Base-by-base conservation (phyloP, 1,140 invertebrate species). In the Pollicipes pollicipes region DNA sequence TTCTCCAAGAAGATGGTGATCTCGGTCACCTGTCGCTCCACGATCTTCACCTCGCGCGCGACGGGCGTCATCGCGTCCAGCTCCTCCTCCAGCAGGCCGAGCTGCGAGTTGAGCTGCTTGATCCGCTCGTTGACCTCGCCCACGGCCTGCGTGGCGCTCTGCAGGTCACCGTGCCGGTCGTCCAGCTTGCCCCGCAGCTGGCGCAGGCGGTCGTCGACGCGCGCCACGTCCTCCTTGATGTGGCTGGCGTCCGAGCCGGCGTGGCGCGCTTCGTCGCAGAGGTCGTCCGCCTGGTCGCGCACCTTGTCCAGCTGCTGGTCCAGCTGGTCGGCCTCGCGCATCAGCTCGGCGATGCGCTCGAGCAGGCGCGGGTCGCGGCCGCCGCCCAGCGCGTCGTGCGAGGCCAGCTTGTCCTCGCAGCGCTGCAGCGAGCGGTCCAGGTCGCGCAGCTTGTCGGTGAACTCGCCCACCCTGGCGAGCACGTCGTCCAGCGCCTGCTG, bases 71-170 rank as follows among this genome's bases (percentile, higher is more conserved):
- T 89, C 3, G 81, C 80, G 76, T 94, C 90, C 16, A 97, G 79
- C 77, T 95, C 90, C 63, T 87, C 85, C 78, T 97, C 94, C 26
- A 97, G 78, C 64, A 85, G 84, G 8, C 86, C 84, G 0, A 97
- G 78, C 78, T 95, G 88, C 72, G 87, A 83, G 58, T 84, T 85
- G 1, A 94, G 82, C 16, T 77, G 81, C 78, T 93, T 95, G 0
- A 93, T 85, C 79, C 90, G 87, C 68, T 93, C 90, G 72, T 90
- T 91, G 79, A 94, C 95, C 74, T 90, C 89, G 27, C 89, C 87
- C 37, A 93, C 87, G 28, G 89, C 91, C 24, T 89, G 88, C 0
- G 92, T 90, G 0, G 93, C 93, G 26, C 88, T 89, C 75, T 95
- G 91, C 66, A 97, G 81, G 73, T 90, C 87, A 68, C 86, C 85